Evolutionary conservation across 1,140 invertebrate species (phyloP).

Genomic region (Solenopsis invicta): DNA sequence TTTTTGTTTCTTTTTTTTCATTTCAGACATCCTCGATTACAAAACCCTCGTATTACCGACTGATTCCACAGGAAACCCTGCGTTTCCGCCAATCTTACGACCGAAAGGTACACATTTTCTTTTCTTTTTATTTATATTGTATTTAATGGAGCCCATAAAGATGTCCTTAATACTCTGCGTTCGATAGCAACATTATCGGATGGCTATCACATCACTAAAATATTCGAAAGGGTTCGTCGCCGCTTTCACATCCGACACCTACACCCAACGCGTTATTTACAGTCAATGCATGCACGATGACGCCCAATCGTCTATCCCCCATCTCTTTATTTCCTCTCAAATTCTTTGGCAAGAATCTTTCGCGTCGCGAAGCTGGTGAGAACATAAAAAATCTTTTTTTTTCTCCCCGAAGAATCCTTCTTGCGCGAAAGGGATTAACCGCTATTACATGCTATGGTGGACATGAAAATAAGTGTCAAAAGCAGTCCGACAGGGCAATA

Average conservation of each 20-base stretch:
- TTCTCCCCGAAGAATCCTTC: constrained; percentile 20
- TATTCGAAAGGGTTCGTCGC: neutral
- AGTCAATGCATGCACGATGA: neutral
- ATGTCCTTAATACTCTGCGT: neutral
- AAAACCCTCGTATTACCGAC: constrained; percentile 93
- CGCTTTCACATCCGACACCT: constrained; percentile 23
- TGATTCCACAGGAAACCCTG: constrained; percentile 91
- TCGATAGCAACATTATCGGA: neutral
- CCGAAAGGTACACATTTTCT: constrained; percentile 89
- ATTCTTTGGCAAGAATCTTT: constrained; percentile 33
- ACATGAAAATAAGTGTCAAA: constrained; percentile 46
- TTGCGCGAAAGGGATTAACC: constrained; percentile 60
- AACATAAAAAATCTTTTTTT: constrained; percentile 15
- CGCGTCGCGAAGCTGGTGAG: neutral
- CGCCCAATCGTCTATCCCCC: neutral
- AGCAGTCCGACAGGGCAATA: constrained; percentile 24
- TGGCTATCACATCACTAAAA: neutral
- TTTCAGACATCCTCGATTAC: constrained; percentile 93
- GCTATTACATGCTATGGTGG: constrained; percentile 40
- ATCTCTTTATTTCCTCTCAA: constrained; percentile 14
- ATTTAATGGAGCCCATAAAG: neutral
- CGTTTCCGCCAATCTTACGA: constrained; percentile 91
- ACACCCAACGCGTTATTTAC: constrained; percentile 18
- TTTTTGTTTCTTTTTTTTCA: constrained; percentile 85
- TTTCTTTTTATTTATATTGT: constrained; percentile 14